Conservation (phyloP, 2,888 invertebrate species). For the Sceliomorpha sp. region DNA sequence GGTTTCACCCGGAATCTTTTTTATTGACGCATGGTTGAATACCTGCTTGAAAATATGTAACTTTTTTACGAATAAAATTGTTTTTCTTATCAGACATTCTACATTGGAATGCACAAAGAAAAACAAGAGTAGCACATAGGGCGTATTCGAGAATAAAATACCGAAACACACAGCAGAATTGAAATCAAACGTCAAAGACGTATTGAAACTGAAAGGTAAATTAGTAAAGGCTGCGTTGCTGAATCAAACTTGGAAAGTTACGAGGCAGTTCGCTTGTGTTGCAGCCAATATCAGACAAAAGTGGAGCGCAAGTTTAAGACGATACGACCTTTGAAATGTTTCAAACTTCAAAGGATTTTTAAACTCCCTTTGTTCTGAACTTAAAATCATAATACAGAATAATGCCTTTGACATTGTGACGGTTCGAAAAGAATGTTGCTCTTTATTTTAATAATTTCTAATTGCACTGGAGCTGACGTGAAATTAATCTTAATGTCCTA, state of each 20-base stretch:
- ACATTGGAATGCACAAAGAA: constrained; percentile 14
- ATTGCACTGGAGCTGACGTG: no score
- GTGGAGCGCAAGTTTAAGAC: constrained; percentile 20
- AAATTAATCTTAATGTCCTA: no score
- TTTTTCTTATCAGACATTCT: no score
- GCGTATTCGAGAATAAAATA: constrained; percentile 4
- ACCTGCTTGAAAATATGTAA: no score
- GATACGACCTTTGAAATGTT: constrained; percentile 20
- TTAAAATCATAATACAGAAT: constrained; percentile 1
- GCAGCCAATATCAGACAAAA: constrained; percentile 23
- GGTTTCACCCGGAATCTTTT: no score
- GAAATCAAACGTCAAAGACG: constrained; percentile 25
- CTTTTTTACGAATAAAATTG: no score
- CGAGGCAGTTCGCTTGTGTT: constrained; percentile 16
- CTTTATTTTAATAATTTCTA: no score
- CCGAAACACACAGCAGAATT: constrained; percentile 4
- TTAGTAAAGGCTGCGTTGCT: constrained; percentile 17
- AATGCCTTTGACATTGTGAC: no score
- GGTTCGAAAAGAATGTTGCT: no score
- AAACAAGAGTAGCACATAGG: not conserved
- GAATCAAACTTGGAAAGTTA: constrained; percentile 25
- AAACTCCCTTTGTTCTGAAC: constrained; percentile 26
- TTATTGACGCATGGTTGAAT: no score
- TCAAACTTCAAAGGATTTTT: constrained; percentile 20
- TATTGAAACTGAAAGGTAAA: constrained; percentile 28